phyloP scores from a whole-genome alignment of 1,140 invertebrate species.

The Zophobas atratus region DNA sequence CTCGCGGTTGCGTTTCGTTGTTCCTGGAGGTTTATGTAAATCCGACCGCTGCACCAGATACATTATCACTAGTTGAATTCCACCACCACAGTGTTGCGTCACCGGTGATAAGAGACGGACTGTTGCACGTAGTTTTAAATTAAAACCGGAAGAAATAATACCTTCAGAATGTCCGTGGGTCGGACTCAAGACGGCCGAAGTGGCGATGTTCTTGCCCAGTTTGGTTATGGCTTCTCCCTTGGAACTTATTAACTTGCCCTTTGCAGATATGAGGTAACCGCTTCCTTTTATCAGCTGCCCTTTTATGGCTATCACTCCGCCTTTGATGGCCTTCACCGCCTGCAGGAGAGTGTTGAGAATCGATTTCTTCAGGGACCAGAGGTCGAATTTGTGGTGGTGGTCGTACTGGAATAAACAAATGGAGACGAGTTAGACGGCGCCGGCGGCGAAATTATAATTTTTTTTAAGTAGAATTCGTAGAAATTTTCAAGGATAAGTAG shows the following conservation, averaged over 20 bases:
- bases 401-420: conserved; percentile 67
- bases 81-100: neutral
- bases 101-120: conserved; percentile 5
- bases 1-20: neutral
- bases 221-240: conserved; percentile 83
- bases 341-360: conserved; percentile 85
- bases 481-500: no score
- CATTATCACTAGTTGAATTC: conserved; percentile 21
- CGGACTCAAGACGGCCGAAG: conserved; percentile 77
- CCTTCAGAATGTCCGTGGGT: conserved; percentile 64
- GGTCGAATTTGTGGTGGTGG: conserved; percentile 74
- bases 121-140: no score
- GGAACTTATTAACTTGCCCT: conserved; percentile 80
- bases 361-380: conserved; percentile 85
- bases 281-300: conserved; percentile 88
- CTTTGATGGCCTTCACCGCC: conserved; percentile 88
- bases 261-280: conserved; percentile 80
- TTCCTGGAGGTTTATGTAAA: conserved; percentile 35
- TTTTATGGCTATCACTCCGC: conserved; percentile 86
- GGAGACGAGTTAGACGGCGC: neutral
- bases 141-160: neutral
- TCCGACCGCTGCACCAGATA: conserved; percentile 16
- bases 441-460: no score
- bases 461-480: no score
- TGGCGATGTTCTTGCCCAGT: conserved; percentile 83